Conservation (phyloP, 2,113 vertebrate species). For the Notarius quadriscutis region DNA sequence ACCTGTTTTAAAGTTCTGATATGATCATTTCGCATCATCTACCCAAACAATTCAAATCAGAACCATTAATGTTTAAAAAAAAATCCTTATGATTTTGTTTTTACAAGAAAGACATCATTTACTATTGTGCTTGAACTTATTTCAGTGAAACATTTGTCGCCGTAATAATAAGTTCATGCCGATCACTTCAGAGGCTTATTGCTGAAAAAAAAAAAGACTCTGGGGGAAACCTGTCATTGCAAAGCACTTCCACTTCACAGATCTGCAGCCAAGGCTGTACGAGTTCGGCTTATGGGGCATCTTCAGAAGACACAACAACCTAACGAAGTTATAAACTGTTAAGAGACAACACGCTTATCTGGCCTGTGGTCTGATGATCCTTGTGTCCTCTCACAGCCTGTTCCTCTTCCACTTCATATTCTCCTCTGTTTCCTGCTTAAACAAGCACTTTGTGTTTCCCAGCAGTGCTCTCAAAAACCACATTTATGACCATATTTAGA, state of each 20-base stretch:
- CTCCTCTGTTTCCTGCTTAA: slow-evolving; percentile 37
- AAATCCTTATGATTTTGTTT: neutral
- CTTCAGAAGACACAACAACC: neutral
- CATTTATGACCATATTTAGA: slow-evolving; percentile 48
- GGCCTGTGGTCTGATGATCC: slow-evolving; percentile 6
- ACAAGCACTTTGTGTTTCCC: slow-evolving; percentile 44
- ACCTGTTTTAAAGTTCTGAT: neutral
- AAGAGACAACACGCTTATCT: neutral
- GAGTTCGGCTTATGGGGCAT: neutral
- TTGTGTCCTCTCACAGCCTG: slow-evolving; percentile 15
- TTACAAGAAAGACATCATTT: neutral
- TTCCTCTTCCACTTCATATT: slow-evolving; percentile 49
- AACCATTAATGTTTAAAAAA: neutral
- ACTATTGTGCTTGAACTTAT: neutral
- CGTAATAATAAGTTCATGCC: neutral
- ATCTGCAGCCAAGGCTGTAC: neutral
- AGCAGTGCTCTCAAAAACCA: slow-evolving; percentile 30
- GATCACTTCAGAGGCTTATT: neutral
- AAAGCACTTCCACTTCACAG: neutral
- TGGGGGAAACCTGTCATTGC: neutral
- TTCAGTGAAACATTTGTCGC: neutral
- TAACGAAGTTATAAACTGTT: neutral
- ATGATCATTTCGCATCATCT: neutral
- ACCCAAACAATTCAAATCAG: neutral
- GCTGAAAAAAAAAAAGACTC: neutral